Evolutionary conservation across 1,140 invertebrate species (phyloP), one percentile per base, ranked within the genome.

Genomic region (Aplysia californica): DNA sequence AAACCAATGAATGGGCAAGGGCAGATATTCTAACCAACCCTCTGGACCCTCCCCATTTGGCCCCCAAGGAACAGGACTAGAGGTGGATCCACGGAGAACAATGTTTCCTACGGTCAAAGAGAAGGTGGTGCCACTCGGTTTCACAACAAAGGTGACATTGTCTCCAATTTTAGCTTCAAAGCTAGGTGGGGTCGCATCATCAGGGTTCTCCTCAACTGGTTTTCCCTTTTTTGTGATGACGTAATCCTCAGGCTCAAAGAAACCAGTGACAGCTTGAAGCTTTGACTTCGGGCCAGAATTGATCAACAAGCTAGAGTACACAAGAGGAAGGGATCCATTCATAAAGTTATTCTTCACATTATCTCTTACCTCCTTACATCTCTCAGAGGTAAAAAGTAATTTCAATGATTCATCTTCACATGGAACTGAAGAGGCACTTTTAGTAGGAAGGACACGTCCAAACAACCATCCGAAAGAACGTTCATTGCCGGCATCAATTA

Each of bases 1-100:
- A 76, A 85, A 86, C 85, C 85, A 86, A 61, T 85, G 80, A 15
- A 86, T 44, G 20, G 85, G 85, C 10, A 86, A 61, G 35, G 77
- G 79, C 0, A 84, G 78, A n/a, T 83, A 38, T 55, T 84, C 66
- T 39, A 80, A 68, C 82, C 81, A 85, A 4, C 83, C 78, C 67
- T 84, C 83, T 0, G 85, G 85, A 26, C 85, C 85, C 44, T 75
- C 77, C 0, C 85, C 85, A 26, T 72, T 4, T 6, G 67, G 76
- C 29, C 77, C 83, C 85, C 85, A 86, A 3, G 81, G 80, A 20
- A 75, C 38, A 21, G 81, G 79, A 31, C 41, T 4, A 5, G 39
- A 56, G 4, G 81, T 69, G n/a, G 79, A 39, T 0, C 79, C 81
- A 26, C 23, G 35, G 3, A 86, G 59, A 4, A 33, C 64, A 23